Conservation (phyloP, 1,140 invertebrate species). For the Drosophila repleta region DNA sequence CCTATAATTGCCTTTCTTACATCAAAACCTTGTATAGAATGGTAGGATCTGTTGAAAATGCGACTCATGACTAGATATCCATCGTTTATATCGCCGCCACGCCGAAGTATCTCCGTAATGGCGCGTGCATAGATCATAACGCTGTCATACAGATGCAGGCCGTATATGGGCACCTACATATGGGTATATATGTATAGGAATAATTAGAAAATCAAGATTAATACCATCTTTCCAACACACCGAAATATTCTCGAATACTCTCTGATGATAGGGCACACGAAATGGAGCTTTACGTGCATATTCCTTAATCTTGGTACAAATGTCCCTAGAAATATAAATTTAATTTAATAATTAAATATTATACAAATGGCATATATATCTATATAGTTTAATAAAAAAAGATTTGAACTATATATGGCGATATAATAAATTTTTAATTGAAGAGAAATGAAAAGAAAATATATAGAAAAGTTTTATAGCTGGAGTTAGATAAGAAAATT, state of each 20-base stretch:
- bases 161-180: conserved; percentile 91
- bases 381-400: background rate
- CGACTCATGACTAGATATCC: conserved; percentile 88
- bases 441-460: conserved; percentile 10
- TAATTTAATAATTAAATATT: too few relatives aligned
- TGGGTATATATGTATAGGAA: too few relatives aligned
- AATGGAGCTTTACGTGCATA: conserved; percentile 88
- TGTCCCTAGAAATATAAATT: conserved; percentile 84
- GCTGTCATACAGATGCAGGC: conserved; percentile 94
- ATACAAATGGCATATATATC: too few relatives aligned
- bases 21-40: conserved; percentile 90
- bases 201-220: background rate
- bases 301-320: conserved; percentile 88
- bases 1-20: conserved; percentile 84
- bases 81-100: conserved; percentile 88
- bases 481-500: conserved; percentile 76
- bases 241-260: conserved; percentile 88
- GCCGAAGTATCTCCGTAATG: conserved; percentile 88
- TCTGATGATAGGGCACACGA: conserved; percentile 89
- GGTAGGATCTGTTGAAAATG: conserved; percentile 90
- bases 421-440: background rate
- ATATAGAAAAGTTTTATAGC: conserved; percentile 38
- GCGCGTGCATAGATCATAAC: conserved; percentile 93
- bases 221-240: conserved; percentile 74
- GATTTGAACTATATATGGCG: background rate